Evolutionary conservation across 2,888 invertebrate genomes (phyloP), one percentile per base, ranked within the genome.

Genomic region (Orthonevra nobilis): DNA sequence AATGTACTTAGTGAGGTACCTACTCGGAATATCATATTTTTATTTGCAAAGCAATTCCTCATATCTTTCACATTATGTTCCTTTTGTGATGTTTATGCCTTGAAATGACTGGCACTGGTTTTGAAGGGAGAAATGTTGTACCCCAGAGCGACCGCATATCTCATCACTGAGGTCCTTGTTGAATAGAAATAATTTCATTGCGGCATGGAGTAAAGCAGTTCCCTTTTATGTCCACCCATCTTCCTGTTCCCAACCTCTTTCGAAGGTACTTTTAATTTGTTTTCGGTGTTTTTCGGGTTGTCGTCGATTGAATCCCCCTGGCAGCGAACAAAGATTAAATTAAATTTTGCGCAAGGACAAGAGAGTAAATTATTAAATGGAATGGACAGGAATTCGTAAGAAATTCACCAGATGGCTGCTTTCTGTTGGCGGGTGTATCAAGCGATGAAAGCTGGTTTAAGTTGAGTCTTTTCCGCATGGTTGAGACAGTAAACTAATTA

Each of bases 271-370:
- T 52, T 63, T 63, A 50, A 52, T 52, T 42, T 42, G 30, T 42
- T 52, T 50, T 42, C 23, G 30, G 20, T 1, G 10, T 56, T 44
- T 44, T 32, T 30, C 10, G 23, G 32, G 38, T 63, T 40, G 40
- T 63, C 40, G 40, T 46, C 32, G 23, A 63, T 63, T 52, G 63
- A 52, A 63, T 32, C 32, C 42, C 20, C 32, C n/a, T n/a, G n/a
- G n/a, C n/a, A n/a, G n/a, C n/a, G n/a, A n/a, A n/a, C n/a, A n/a
- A n/a, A n/a, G 17, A 19, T 9, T 32, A 63, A 36, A 38, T 14
- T 19, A 28, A 48, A 63, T 36, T 52, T 52, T n/a, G n/a, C n/a
- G n/a, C n/a, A n/a, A n/a, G n/a, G n/a, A n/a, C n/a, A n/a, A n/a
- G n/a, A n/a, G n/a, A n/a, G n/a, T n/a, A n/a, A n/a, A n/a, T n/a